Evolutionary conservation across 2,797 vertebrate species (phyloP).

Genomic region (Merluccius polli): DNA sequence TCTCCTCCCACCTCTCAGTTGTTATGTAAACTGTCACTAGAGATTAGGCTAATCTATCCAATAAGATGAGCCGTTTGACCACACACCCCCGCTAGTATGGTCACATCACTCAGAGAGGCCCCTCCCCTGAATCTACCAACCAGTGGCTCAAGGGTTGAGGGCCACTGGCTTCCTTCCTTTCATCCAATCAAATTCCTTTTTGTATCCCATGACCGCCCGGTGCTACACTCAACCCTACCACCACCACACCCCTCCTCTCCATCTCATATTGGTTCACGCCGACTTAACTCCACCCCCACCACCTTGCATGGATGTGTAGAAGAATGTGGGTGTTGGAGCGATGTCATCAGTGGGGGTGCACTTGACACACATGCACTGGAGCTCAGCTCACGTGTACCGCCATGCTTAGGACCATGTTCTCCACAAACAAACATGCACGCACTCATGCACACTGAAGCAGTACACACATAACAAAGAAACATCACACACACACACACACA

Average conservation of each 20-base stretch:
- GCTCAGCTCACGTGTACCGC: constrained; percentile 33
- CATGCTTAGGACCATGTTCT: constrained; percentile 5
- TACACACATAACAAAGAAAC: constrained; percentile 9
- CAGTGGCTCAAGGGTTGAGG: not conserved
- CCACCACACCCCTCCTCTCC: not conserved
- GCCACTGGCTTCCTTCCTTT: not conserved
- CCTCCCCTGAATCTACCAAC: constrained; percentile 4
- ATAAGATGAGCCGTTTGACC: constrained; percentile 61
- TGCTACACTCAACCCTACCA: not conserved
- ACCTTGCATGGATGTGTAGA: not conserved
- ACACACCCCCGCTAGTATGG: constrained; percentile 49
- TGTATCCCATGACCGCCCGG: not conserved
- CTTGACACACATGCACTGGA: constrained; percentile 13
- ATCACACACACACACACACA: too few species aligned
- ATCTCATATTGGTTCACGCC: not conserved
- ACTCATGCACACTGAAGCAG: not conserved
- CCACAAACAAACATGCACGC: not conserved
- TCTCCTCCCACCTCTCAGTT: constrained; percentile 39
- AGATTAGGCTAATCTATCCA: constrained; percentile 60
- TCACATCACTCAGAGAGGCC: constrained; percentile 7
- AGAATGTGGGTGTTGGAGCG: constrained; percentile 5
- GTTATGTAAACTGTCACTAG: constrained; percentile 67
- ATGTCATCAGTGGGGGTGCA: constrained; percentile 35
- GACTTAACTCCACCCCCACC: not conserved
- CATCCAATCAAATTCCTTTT: not conserved